phyloP scores from a whole-genome alignment of 2,797 vertebrate species.

The Salarias fasciatus region DNA sequence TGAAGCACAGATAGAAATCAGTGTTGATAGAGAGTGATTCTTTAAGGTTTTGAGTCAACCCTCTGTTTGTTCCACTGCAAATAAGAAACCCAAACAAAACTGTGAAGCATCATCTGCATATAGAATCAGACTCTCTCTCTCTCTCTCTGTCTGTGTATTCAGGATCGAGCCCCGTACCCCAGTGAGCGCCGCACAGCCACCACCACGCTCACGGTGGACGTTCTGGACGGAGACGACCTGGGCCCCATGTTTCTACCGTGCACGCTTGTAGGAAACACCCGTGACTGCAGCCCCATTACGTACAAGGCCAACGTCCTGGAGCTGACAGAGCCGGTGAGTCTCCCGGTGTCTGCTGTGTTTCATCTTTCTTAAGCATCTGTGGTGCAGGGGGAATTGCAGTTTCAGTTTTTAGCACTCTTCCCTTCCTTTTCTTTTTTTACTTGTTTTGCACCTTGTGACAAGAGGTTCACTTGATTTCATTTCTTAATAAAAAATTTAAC shows the following conservation, averaged over 20 bases:
- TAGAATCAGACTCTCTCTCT: too few species aligned
- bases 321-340: constrained; percentile 88
- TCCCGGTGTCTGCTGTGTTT: not conserved
- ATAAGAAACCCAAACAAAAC: too few species aligned
- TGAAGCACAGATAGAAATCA: too few species aligned
- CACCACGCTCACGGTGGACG: constrained; percentile 93
- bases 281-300: constrained; percentile 93
- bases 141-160: constrained; percentile 6
- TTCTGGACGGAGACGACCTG: constrained; percentile 95
- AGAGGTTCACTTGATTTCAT: too few species aligned
- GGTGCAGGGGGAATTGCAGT: not conserved
- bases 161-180: constrained; percentile 94
- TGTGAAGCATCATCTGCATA: too few species aligned
- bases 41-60: too few species aligned
- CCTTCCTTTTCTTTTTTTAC: too few species aligned
- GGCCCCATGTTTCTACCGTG: constrained; percentile 98
- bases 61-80: too few species aligned
- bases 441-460: too few species aligned
- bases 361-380: constrained; percentile 5
- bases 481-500: too few species aligned
- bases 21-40: too few species aligned
- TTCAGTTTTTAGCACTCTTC: not conserved
- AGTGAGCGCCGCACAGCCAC: constrained; percentile 90
- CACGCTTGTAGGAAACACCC: constrained; percentile 89
- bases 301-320: constrained; percentile 91